Percentiles rank a stretch among this genome's conserved stretches.
phyloP scores from a whole-genome alignment of 2,113 vertebrate genomes.

The Hippotragus niger region DNA sequence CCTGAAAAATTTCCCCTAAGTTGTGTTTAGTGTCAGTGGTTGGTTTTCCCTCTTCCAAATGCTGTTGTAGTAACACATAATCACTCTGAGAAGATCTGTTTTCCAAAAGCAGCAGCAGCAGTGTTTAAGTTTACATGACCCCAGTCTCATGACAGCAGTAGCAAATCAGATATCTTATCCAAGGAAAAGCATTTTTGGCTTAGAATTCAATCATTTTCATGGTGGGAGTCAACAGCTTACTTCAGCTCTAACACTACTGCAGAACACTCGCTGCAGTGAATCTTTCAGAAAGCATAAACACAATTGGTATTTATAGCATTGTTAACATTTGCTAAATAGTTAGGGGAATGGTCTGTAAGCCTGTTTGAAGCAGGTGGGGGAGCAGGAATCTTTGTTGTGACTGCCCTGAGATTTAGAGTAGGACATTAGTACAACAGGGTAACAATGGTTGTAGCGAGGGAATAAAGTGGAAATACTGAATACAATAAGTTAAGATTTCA shows the following conservation, averaged over 20 bases:
- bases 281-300: slow-evolving; percentile 84
- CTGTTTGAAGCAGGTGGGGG: slow-evolving; percentile 76
- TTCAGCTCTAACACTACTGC: slow-evolving; percentile 75
- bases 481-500: slow-evolving; percentile 45
- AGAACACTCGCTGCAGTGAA: slow-evolving; percentile 79
- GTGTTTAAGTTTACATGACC: slow-evolving; percentile 84
- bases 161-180: slow-evolving; percentile 85
- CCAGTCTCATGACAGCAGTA: slow-evolving; percentile 80
- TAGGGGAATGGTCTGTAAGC: slow-evolving; percentile 65
- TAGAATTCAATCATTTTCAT: slow-evolving; percentile 74
- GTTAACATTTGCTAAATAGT: slow-evolving; percentile 84
- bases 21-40: slow-evolving; percentile 62
- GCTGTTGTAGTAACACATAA: slow-evolving; percentile 71
- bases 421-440: slow-evolving; percentile 53
- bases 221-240: slow-evolving; percentile 81
- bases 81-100: slow-evolving; percentile 70
- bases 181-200: slow-evolving; percentile 83
- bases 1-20: slow-evolving; percentile 58
- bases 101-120: slow-evolving; percentile 73
- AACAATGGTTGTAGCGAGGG: slow-evolving; percentile 36
- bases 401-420: slow-evolving; percentile 62
- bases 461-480: slow-evolving; percentile 65
- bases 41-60: slow-evolving; percentile 74
- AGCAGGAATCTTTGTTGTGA: slow-evolving; percentile 66
- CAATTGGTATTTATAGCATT: slow-evolving; percentile 82